Evolutionary conservation across 1,140 invertebrate species (phyloP).

Genomic region (Apis dorsata): DNA sequence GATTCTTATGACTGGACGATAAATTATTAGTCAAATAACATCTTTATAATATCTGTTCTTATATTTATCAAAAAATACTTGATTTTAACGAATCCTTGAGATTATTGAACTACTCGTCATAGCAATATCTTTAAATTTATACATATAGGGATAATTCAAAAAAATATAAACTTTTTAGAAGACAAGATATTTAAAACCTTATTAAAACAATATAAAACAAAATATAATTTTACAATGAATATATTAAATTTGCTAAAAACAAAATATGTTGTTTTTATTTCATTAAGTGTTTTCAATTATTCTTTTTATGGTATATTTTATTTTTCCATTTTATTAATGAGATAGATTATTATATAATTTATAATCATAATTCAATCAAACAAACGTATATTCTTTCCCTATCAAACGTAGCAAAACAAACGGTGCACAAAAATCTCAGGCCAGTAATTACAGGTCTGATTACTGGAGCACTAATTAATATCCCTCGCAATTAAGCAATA

Average conservation of each 20-base stretch:
- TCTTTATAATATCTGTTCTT: not conserved
- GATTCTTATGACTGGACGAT: not conserved
- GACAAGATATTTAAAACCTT: not conserved
- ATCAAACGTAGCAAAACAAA: not conserved
- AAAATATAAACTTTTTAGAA: not conserved
- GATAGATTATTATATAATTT: not conserved
- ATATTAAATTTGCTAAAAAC: not conserved
- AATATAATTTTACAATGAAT: not conserved
- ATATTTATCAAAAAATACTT: not conserved
- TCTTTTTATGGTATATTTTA: not conserved
- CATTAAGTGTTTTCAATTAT: not conserved
- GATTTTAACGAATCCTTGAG: not conserved
- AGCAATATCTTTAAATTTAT: not conserved
- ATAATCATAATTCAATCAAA: not conserved
- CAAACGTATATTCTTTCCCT: too few species aligned
- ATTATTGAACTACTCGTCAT: not conserved
- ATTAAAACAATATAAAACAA: not conserved
- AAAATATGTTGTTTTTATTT: not conserved
- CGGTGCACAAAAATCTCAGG: not conserved
- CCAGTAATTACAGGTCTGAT: not conserved
- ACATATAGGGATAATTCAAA: not conserved
- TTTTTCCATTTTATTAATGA: not conserved
- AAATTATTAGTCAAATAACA: not conserved
- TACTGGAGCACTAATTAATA: constrained; percentile 11
- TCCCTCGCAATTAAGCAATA: not conserved